phyloP scores from a whole-genome alignment of 2,797 vertebrate genomes.

The Molothrus aeneus region DNA sequence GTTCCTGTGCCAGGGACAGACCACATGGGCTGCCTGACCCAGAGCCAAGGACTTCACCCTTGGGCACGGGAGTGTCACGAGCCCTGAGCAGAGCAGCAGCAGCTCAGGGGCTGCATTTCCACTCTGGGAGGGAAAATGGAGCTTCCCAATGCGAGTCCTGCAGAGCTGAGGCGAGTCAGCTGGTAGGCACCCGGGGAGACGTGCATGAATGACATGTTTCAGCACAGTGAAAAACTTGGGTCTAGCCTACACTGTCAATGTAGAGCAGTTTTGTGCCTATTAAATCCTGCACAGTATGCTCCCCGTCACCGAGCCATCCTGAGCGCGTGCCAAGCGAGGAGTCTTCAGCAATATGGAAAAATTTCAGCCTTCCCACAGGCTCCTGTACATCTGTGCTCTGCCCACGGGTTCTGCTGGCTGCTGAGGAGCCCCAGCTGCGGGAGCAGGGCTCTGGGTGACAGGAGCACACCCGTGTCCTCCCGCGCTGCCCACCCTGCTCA shows the following conservation, averaged over 20 bases:
- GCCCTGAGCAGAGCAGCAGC: neutral
- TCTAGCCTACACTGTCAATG: constrained; percentile 37
- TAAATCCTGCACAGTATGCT: constrained; percentile 1
- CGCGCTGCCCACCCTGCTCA: fast-evolving
- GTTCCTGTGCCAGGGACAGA: neutral
- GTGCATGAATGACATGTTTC: constrained; percentile 48
- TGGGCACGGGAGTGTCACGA: neutral
- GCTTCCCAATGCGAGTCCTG: fast-evolving
- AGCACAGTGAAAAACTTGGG: constrained; percentile 15
- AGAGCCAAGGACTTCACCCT: neutral
- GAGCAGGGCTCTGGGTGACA: neutral
- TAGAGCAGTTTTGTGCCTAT: neutral
- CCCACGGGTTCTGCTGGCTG: neutral
- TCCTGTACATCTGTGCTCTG: constrained; percentile 23
- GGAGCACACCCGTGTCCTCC: neutral
- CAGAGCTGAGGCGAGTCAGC: neutral
- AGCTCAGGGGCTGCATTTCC: neutral
- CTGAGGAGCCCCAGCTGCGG: constrained; percentile 11
- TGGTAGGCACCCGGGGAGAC: neutral
- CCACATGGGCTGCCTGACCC: neutral
- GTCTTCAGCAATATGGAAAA: constrained; percentile 24
- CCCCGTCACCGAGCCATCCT: neutral
- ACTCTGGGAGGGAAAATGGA: neutral
- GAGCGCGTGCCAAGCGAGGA: neutral
- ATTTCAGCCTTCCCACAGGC: constrained; percentile 35